Evolutionary conservation across 2,797 vertebrate species (phyloP), one percentile per base, ranked within the genome.

Genomic region (Clangula hyemalis): DNA sequence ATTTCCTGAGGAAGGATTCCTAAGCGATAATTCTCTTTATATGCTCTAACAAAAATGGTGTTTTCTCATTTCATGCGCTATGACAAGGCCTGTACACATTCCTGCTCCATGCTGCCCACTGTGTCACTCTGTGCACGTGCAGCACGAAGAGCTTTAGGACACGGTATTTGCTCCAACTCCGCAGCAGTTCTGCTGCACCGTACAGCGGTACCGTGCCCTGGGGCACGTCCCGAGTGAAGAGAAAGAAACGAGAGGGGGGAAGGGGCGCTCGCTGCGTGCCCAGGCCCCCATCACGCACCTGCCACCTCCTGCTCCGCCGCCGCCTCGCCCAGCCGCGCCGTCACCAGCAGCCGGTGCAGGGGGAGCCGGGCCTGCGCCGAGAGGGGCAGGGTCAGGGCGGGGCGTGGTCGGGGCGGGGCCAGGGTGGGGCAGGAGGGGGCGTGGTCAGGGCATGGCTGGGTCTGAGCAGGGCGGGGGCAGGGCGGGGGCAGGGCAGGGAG

Each of bases 31-130:
- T 20, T 47, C 58, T 11, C n/a, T 25, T n/a, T 2, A 0, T 1
- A 0, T 0, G 11, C 4, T 22, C 54, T 34, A 27, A 57, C 11
- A 28, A 25, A 25, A 28, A 11, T 3, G 2, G 3, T 1, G 1
- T 8, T 68, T 75, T 11, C 41, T 38, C 6, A 1, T 17, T 18
- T 3, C 21, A 16, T 0, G 51, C 9, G 2, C 36, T 58, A 1
- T 58, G 6, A 6, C 32, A 7, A 8, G 19, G 4, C 11, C 4
- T 2, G 1, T 10, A 5, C 4, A 3, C 3, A 12, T 1, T 15
- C 0, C 56, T 3, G 27, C 76, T 7, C 34, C 11, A 0, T 2
- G 1, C n/a, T 1, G 10, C 13, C 39, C 8, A 0, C 0, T 4
- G 2, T 0, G 2, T 25, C 10, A 0, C 43, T 4, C 24, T 0